Base-by-base conservation (phyloP, 2,888 invertebrate species). In the Caenorhabditis doughertyi region DNA sequence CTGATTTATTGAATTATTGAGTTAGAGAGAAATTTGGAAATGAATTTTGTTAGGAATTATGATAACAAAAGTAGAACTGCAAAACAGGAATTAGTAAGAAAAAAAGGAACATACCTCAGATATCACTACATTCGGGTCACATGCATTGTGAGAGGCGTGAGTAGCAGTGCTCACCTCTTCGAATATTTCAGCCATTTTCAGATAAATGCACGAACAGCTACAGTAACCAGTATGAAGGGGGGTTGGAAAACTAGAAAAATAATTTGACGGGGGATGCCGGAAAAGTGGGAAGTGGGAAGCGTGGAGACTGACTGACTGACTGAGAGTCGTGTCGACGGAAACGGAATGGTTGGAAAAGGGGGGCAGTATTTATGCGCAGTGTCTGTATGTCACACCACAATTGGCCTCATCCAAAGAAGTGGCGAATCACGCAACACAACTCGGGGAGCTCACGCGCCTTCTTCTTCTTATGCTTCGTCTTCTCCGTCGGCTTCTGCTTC, bases 351-450 rank as follows among this genome's bases (percentile, higher is more conserved):
- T 68, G 77, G 77, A 68, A 39, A 32, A 67, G 29, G 68, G 51
- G 42, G 68, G 62, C 77, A 70, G 74, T 81, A 81, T 76, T 74
- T 74, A 76, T 65, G 74, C 72, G 79, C 27, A 27, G 58, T 62
- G 68, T 79, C 79, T 79, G 79, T 79, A 79, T 71, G 73, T 73
- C 62, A 80, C 76, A 81, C 76, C 76, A 82, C 72, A 77, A 82
- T 82, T 82, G 82, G 82, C 82, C 82, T 82, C 77, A 82, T 82
- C 82, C 82, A 73, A 77, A 74, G 81, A 74, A 81, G 68, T 67
- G 71, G 60, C 80, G 58, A 80, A 68, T 79, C 79, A 72, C 79
- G 72, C 79, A 79, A 79, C 79, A 79, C 70, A 70, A 71, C 71
- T 77, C 47, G 32, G n/a, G 16, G 58, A 56, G 65, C 74, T 65